These are phyloP conservation scores for Tor tambroides DNA, from an alignment of 2,113 vertebrate genomes.

Conservation along the genomic window DNA sequence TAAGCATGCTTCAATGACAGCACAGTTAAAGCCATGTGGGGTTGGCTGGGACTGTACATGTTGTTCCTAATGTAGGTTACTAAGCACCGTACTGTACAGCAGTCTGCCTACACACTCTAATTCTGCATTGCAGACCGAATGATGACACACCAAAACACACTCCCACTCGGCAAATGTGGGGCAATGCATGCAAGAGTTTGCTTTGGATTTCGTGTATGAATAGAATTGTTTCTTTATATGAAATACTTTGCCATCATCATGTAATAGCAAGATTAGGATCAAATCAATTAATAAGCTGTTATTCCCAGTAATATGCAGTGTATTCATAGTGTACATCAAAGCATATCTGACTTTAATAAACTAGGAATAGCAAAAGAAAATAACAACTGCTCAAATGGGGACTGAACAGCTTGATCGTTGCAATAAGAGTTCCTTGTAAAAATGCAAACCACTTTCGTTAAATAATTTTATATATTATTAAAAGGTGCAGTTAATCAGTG, in stretches of 20 bases:
- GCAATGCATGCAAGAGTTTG: slow-evolving; percentile 2
- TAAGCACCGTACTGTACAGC: slow-evolving; percentile 31
- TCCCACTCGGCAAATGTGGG: slow-evolving; percentile 44
- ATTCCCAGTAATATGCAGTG: neutral
- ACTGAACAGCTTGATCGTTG: neutral
- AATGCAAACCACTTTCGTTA: no score
- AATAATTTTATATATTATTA: no score
- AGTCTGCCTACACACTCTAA: slow-evolving; percentile 55
- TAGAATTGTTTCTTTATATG: neutral
- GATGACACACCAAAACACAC: slow-evolving; percentile 52
- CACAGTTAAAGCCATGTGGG: neutral
- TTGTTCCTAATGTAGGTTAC: slow-evolving; percentile 59
- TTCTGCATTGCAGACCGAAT: slow-evolving; percentile 65
- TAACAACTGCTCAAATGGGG: neutral
- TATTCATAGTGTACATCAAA: no score
- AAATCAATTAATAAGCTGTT: neutral
- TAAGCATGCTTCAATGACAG: neutral
- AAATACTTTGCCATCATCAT: neutral
- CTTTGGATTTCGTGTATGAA: neutral
- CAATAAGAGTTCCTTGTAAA: neutral
- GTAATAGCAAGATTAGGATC: neutral
- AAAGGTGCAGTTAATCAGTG: neutral
- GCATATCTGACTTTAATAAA: neutral
- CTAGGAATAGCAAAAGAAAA: neutral
- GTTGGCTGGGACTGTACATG: slow-evolving; percentile 48